Percentiles rank a stretch among this genome's conserved stretches.
phyloP scores from a whole-genome alignment of 37 sponge, comb jelly and placozoan genomes.

The Chondrilla cf. caribensis region DNA sequence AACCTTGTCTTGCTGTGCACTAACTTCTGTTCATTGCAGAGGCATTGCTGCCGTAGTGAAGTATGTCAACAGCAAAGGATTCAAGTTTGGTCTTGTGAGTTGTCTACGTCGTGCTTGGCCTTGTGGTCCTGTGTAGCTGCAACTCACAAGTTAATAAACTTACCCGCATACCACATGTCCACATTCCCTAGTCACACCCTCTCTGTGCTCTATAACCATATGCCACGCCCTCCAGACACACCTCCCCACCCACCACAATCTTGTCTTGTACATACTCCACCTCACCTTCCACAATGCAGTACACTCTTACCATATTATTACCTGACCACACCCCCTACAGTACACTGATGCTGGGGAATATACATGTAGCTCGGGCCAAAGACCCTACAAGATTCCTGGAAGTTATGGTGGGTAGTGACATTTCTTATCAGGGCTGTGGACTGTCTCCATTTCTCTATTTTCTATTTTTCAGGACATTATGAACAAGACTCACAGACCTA shows the following conservation, averaged over 20 bases:
- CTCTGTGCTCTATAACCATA: too few species aligned
- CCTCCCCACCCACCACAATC: too few species aligned
- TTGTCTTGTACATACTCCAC: too few species aligned
- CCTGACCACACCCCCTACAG: conserved; percentile 27
- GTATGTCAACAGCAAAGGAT: conserved; percentile 75
- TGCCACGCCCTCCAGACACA: too few species aligned
- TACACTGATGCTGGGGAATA: conserved; percentile 80
- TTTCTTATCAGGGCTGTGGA: not conserved
- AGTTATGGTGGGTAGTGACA: conserved; percentile 55
- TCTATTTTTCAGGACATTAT: conserved; percentile 53
- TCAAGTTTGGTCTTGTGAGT: conserved; percentile 86
- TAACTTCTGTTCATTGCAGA: conserved; percentile 21
- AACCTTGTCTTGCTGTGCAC: not conserved
- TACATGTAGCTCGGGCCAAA: conserved; percentile 73
- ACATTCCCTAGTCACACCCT: too few species aligned
- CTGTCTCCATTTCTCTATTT: not conserved
- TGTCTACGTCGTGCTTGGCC: too few species aligned
- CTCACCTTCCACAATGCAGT: too few species aligned
- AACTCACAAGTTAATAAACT: too few species aligned
- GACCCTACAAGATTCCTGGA: conserved; percentile 68
- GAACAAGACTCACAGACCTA: conserved; percentile 78
- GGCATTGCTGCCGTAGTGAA: conserved; percentile 60
- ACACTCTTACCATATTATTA: too few species aligned
- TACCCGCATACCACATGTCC: too few species aligned
- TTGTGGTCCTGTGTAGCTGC: too few species aligned